These are phyloP conservation scores for Pogonocherus hispidulus DNA, from an alignment of 2,888 invertebrate genomes.

Conservation along the genomic window DNA sequence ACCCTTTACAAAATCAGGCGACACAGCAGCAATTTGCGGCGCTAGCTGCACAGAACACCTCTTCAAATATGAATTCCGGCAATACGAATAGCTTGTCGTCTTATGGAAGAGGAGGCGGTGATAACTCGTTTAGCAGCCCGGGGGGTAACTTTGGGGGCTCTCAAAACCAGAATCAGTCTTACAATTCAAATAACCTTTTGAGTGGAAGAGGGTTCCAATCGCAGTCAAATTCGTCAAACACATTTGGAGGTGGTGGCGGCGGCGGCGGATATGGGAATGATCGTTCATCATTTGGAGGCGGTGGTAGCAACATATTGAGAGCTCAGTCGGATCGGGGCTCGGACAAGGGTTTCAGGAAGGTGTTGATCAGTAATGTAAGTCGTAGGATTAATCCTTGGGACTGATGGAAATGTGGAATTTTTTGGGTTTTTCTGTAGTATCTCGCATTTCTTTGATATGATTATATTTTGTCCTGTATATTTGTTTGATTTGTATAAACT, in stretches of 20 bases:
- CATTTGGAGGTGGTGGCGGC: slow-evolving; percentile 22
- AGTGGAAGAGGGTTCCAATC: slow-evolving; percentile 29
- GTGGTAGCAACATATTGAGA: not conserved
- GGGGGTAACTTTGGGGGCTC: not conserved
- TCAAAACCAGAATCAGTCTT: slow-evolving; percentile 7
- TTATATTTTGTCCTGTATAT: not conserved
- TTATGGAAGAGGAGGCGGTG: slow-evolving; percentile 26
- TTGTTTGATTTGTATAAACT: too few species aligned
- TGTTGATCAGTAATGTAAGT: slow-evolving; percentile 65
- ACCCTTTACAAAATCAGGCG: slow-evolving; percentile 59
- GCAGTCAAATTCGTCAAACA: not conserved
- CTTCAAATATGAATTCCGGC: slow-evolving; percentile 18
- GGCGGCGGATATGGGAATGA: slow-evolving; percentile 47
- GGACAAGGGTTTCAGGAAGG: slow-evolving; percentile 54
- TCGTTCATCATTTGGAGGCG: slow-evolving; percentile 15
- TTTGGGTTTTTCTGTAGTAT: slow-evolving; percentile 3
- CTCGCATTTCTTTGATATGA: not conserved
- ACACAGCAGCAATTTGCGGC: slow-evolving; percentile 51
- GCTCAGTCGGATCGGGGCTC: slow-evolving; percentile 17
- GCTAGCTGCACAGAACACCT: slow-evolving; percentile 42
- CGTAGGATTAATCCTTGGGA: slow-evolving; percentile 26
- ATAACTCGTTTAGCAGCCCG: slow-evolving; percentile 24
- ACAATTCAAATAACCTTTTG: not conserved
- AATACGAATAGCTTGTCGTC: slow-evolving; percentile 5
- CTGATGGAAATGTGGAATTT: slow-evolving; percentile 22